Base-by-base conservation (phyloP, 2,113 vertebrate species). In the Hippocampus mohnikei region DNA sequence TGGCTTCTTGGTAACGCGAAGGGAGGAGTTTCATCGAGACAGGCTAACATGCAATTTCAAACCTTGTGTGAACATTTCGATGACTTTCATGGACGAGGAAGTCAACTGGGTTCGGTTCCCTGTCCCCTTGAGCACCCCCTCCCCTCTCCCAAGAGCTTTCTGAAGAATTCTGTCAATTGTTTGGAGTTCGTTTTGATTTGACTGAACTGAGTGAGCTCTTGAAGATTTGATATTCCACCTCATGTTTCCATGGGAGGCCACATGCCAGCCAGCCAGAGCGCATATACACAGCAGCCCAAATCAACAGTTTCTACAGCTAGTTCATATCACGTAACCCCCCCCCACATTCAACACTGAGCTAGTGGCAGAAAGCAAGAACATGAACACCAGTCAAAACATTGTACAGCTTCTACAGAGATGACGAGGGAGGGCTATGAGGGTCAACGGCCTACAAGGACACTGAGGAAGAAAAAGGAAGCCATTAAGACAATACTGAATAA, bases 401-500 rank as follows among this genome's bases (percentile, higher is more conserved):
- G 27, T 23, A 55, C 65, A 69, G 69, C 41, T 56, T 68, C 67
- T 72, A 77, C 72, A 76, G 69, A 71, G 73, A 69, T 68, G 16
- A 20, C 1, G 68, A 77, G 40, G 70, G 75, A 73, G 0, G 56
- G 23, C 42, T 65, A 65, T 2, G 76, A 82, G 71, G 46, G 52
- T 69, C 67, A 56, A 82, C 70, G 68, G 77, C 77, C 74, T 61
- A 81, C 66, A 73, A 77, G 80, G 76, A 85, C 75, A 74, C 74
- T 79, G 71, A 74, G 67, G 29, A 67, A 72, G 44, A 73, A 70
- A 73, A 61, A 72, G 75, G 81, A 77, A 74, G 82, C 83, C 72
- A 52, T 88, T 85, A 90, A 86, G 88, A 87, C 87, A 91, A 88
- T 83, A 90, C 87, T 85, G 84, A 82, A 85, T 75, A 67, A 81